phyloP scores from a whole-genome alignment of 2,888 invertebrate genomes.

The Zele albiditarsus region DNA sequence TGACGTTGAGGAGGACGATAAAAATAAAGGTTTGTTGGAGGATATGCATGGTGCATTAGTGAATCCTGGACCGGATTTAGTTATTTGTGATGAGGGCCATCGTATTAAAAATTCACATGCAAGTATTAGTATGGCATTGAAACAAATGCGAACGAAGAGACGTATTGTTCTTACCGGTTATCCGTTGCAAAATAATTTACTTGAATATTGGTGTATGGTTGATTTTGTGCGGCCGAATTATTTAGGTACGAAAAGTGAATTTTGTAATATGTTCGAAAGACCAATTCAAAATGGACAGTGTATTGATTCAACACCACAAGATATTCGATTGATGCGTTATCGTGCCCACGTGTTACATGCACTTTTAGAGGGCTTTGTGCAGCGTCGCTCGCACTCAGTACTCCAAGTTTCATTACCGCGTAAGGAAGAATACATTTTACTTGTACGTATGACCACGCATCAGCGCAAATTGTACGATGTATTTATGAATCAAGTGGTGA shows the following conservation, averaged over 20 bases:
- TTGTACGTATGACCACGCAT: slow-evolving; percentile 89
- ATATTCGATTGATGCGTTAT: slow-evolving; percentile 94
- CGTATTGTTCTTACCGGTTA: slow-evolving; percentile 98
- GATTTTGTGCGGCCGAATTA: slow-evolving; percentile 99
- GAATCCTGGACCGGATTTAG: slow-evolving; percentile 93
- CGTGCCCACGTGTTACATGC: slow-evolving; percentile 97
- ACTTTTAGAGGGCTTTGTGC: slow-evolving; percentile 95
- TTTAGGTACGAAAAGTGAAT: slow-evolving; percentile 96
- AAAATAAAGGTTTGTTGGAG: slow-evolving; percentile 84
- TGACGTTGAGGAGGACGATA: slow-evolving; percentile 76
- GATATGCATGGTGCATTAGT: slow-evolving; percentile 90
- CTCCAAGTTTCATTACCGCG: slow-evolving; percentile 93
- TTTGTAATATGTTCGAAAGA: slow-evolving; percentile 98
- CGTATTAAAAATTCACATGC: slow-evolving; percentile 98
- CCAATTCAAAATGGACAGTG: slow-evolving; percentile 99
- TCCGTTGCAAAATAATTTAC: slow-evolving; percentile 96
- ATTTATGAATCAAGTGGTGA: slow-evolving; percentile 94
- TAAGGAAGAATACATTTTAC: slow-evolving; percentile 95
- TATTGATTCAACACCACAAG: slow-evolving; percentile 95
- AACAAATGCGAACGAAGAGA: slow-evolving; percentile 94
- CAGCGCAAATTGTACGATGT: slow-evolving; percentile 93
- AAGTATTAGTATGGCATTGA: slow-evolving; percentile 94
- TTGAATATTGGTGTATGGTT: slow-evolving; percentile 99
- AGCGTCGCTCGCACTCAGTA: slow-evolving; percentile 94
- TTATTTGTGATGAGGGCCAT: slow-evolving; percentile 98